These are phyloP conservation scores for Zalophus californianus DNA, from an alignment of 2,797 vertebrate genomes.

Conservation along the genomic window DNA sequence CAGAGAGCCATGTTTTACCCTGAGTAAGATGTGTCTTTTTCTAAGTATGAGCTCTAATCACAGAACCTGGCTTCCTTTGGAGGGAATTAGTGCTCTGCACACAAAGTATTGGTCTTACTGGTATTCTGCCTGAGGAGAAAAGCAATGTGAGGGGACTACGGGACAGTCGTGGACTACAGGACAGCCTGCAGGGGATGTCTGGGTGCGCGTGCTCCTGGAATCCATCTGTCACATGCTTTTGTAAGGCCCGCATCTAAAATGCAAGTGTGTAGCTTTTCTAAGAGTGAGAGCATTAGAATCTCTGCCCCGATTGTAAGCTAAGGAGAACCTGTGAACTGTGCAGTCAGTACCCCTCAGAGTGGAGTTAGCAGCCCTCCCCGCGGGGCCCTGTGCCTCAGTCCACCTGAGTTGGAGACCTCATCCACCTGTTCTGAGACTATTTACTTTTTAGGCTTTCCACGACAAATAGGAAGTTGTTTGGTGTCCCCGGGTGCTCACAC, in stretches of 20 bases:
- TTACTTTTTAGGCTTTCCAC: slow-evolving; percentile 6
- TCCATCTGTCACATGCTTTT: background rate
- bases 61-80: background rate
- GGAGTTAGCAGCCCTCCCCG: background rate
- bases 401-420: background rate
- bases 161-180: background rate
- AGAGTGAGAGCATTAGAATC: background rate
- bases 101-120: background rate
- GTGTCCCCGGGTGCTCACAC: background rate
- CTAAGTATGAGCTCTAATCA: background rate
- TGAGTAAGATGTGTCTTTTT: background rate
- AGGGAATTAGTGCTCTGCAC: background rate
- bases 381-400: no score
- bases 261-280: background rate
- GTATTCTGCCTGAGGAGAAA: slow-evolving; percentile 6
- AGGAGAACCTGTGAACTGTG: background rate
- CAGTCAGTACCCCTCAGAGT: accelerated
- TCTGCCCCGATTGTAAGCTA: background rate
- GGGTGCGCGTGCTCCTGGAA: background rate
- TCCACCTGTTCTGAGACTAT: background rate
- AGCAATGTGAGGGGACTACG: background rate
- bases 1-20: background rate
- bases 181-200: background rate
- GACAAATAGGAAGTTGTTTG: background rate
- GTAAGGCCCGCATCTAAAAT: background rate